Evolutionary conservation across 2,888 invertebrate species (phyloP).

Genomic region (Leptura quadrifasciata): DNA sequence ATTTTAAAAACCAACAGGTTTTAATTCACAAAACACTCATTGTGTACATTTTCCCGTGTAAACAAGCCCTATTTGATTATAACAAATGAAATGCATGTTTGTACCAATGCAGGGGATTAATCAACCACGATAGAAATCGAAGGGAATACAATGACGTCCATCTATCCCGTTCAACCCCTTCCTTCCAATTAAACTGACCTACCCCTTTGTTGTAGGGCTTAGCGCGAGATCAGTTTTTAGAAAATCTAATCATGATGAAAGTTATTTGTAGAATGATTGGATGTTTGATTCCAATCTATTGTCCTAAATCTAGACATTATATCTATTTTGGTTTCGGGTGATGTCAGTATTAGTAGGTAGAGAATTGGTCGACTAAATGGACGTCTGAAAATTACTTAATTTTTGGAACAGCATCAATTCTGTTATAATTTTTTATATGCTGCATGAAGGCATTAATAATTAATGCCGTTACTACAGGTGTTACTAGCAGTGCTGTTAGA

Average conservation of each 20-base stretch:
- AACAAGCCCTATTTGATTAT: constrained; percentile 31
- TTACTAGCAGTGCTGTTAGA: too few species aligned
- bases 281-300: constrained; percentile 45
- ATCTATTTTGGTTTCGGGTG: constrained; percentile 19
- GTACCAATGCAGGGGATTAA: constrained; percentile 48
- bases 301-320: constrained; percentile 39
- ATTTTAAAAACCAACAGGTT: neutral
- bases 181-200: constrained; percentile 60
- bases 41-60: constrained; percentile 36
- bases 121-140: constrained; percentile 54
- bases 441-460: too few species aligned
- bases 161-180: constrained; percentile 46
- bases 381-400: neutral
- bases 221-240: constrained; percentile 51
- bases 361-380: constrained; percentile 1
- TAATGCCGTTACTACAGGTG: too few species aligned
- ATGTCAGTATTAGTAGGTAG: constrained; percentile 36
- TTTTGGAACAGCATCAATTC: neutral
- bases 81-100: constrained; percentile 41
- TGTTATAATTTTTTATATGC: neutral
- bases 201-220: constrained; percentile 57
- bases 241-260: constrained; percentile 56
- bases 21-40: constrained; percentile 36
- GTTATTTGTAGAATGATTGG: constrained; percentile 55
- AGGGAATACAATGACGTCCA: constrained; percentile 52